Base-by-base conservation (phyloP, 2,113 vertebrate genomes). In the Lagopus leucura region DNA sequence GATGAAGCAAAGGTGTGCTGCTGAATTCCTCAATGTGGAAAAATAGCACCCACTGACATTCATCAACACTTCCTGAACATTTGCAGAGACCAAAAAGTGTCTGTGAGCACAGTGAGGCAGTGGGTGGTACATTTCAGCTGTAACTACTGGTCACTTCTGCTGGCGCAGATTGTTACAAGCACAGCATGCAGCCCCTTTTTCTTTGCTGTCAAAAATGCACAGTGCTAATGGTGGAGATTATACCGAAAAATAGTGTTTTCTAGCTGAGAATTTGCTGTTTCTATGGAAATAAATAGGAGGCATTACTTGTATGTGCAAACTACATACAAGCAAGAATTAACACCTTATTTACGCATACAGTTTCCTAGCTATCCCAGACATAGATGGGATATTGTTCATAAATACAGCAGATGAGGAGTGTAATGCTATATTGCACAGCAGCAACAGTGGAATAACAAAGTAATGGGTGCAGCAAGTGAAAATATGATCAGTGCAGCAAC, bases 311-410 rank as follows among this genome's bases (percentile, higher is more conserved):
- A 7, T 38, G 54, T 32, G 54, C 30, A 19, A 57, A 17, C 54
- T 32, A 32, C 30, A 57, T 2, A 12, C 1, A 21, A 1, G 2
- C 17, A 76, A 21, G 19, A 69, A 65, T 9, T 4, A 86, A 34
- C 8, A 16, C 36, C 14, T 52, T 13, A 5, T 42, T 52, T 15
- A 18, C 3, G 19, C 38, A 36, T 32, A 7, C 3, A 12, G 6
- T 32, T 86, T 75, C 47, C 16, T 38, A 47, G 24, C 10, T 13
- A 11, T 27, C 13, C 36, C 22, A 72, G 54, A 58, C 2, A 67
- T 7, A 61, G 22, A 38, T 3, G 5, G 14, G 3, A 32, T 2
- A 13, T 6, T 1, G 0, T 20, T 76, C 28, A 71, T 24, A 82
- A 88, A 67, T 6, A 61, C 11, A 1, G 3, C 52, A 14, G 67